These are phyloP conservation scores for Spialia ferax DNA, from an alignment of 2,888 invertebrate genomes.

Conservation along the genomic window DNA sequence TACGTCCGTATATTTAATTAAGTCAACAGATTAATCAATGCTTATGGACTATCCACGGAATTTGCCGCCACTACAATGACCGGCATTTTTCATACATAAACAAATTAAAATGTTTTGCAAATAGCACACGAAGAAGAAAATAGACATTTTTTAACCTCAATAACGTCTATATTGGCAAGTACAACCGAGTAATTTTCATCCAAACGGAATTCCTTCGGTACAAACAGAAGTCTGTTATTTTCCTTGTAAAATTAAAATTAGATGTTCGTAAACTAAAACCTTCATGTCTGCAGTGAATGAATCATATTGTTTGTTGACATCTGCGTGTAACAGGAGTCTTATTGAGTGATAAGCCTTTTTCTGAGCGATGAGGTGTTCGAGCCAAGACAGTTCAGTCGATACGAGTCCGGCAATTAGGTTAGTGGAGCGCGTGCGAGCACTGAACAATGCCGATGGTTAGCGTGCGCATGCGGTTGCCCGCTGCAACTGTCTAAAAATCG, in stretches of 20 bases:
- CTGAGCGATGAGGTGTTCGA: conserved; percentile 62
- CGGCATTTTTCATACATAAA: conserved; percentile 1
- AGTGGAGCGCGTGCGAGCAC: conserved; percentile 74
- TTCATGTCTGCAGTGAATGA: conserved; percentile 13
- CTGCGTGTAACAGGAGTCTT: conserved; percentile 47
- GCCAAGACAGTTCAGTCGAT: conserved; percentile 84
- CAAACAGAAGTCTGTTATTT: neutral
- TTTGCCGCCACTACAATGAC: conserved; percentile 3
- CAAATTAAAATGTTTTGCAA: conserved; percentile 20
- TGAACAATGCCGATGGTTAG: conserved; percentile 66
- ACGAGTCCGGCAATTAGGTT: conserved; percentile 79
- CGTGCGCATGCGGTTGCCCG: conserved; percentile 57
- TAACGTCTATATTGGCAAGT: conserved; percentile 6
- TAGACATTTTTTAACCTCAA: conserved; percentile 36
- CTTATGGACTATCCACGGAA: neutral
- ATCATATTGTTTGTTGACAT: conserved; percentile 33
- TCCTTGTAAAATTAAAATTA: neutral
- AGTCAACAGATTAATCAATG: neutral
- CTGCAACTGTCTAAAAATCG: conserved; percentile 44
- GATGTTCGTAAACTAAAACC: neutral
- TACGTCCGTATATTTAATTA: conserved; percentile 15
- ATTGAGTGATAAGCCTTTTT: conserved; percentile 59
- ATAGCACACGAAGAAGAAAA: conserved; percentile 32
- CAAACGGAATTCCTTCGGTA: neutral
- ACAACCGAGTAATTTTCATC: neutral